phyloP scores from a whole-genome alignment of 2,113 vertebrate genomes.

The Pristiophorus japonicus region DNA sequence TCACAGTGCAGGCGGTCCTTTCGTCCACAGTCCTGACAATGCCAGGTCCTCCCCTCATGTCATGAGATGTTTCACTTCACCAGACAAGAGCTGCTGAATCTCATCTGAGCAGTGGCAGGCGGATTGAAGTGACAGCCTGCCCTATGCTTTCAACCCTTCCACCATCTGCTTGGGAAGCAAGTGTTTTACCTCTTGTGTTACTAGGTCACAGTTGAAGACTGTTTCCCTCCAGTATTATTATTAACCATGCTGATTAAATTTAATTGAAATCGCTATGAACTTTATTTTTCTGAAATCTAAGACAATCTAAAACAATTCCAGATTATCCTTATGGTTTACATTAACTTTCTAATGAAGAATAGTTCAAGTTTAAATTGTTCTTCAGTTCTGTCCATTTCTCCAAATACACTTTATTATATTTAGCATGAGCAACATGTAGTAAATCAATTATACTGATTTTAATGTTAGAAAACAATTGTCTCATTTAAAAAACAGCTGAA shows the following conservation, averaged over 20 bases:
- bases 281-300: neutral
- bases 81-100: slow-evolving; percentile 14
- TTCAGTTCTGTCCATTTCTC: neutral
- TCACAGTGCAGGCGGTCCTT: neutral
- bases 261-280: neutral
- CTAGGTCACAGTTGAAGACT: slow-evolving; percentile 13
- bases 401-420: neutral
- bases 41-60: slow-evolving; percentile 20
- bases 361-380: neutral
- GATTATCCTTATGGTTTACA: slow-evolving; percentile 12
- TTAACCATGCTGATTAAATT: slow-evolving; percentile 29
- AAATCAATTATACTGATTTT: neutral
- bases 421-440: neutral
- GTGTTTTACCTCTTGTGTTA: slow-evolving; percentile 26
- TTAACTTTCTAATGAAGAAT: neutral
- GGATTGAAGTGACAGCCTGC: slow-evolving; percentile 30
- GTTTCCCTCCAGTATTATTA: neutral
- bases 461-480: neutral
- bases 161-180: slow-evolving; percentile 30
- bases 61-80: slow-evolving; percentile 31
- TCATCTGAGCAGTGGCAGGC: slow-evolving; percentile 12
- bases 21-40: neutral
- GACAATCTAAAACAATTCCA: neutral
- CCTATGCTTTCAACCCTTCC: slow-evolving; percentile 32
- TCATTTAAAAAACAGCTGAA: neutral